Evolutionary conservation across 2,113 vertebrate species (phyloP), one percentile per base, ranked within the genome.

Genomic region (human): DNA sequence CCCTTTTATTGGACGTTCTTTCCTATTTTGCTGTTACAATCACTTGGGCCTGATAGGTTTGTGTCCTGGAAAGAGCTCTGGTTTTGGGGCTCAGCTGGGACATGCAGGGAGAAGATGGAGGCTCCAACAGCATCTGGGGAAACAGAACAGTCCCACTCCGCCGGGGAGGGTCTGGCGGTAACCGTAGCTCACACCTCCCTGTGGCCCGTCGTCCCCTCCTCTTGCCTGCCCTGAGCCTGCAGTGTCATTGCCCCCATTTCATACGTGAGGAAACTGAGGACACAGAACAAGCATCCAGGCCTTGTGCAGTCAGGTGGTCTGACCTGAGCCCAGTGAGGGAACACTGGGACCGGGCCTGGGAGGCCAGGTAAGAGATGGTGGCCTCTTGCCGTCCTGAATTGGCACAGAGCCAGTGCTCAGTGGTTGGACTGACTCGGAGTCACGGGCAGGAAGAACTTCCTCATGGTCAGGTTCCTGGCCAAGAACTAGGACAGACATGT

Each of bases 141-240:
- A 6, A 35, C n/a, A 88, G 59, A 30, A 2, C 8, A 35, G 13
- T 68, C 50, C 50, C 64, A 66, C 12, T 23, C 61, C 0, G 1
- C 5, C 2, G 50, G 32, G 27, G 6, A 57, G 35, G 64, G 64
- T 16, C 64, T 81, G 59, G 68, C 0, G 2, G 40, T 25, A 23
- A n/a, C 32, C 11, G 0, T 2, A 27, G 13, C 6, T 45, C 10
- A 5, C 8, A 1, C 10, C 35, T 55, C 23, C 72, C 43, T 18
- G 1, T 50, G 27, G 25, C 73, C 50, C 30, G 20, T 35, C 0
- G 0, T 20, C 25, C 75, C 50, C 7, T 64, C 30, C 48, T 55
- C 64, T 27, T 38, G 11, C 35, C 35, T 80, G 20, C 96, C 40
- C 3, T 43, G 45, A 52, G 52, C n/a, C 6, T 25, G 8, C 23